Conservation (phyloP, 2,797 vertebrate species). For the Microctenopoma stevenorrisi region DNA sequence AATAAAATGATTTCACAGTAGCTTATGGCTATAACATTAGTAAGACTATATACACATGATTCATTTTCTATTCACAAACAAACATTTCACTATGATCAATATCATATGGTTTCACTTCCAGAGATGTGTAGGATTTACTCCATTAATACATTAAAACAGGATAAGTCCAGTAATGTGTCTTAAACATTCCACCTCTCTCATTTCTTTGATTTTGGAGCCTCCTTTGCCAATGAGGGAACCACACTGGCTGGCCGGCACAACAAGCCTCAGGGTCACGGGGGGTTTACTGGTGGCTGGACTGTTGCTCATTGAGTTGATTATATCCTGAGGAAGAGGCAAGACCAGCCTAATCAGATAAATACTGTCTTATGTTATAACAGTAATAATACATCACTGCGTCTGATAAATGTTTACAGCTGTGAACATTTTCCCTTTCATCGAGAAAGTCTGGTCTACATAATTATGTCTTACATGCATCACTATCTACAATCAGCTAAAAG, state of each 20-base stretch:
- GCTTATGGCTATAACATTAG: not conserved
- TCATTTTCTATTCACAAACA: not conserved
- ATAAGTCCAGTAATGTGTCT: not conserved
- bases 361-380: no score
- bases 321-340: conserved; percentile 84
- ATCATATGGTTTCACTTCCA: not conserved
- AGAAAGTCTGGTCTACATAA: no score
- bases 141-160: not conserved
- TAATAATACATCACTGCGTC: no score
- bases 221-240: conserved; percentile 96
- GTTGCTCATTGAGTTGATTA: conserved; percentile 98
- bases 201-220: conserved; percentile 97
- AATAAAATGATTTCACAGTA: conserved; percentile 12
- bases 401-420: no score
- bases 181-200: conserved; percentile 88
- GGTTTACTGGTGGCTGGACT: conserved; percentile 96
- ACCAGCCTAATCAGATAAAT: no score
- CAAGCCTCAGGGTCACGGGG: conserved; percentile 92
- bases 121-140: not conserved
- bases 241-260: conserved; percentile 94
- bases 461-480: no score
- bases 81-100: no score
- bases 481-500: no score
- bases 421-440: no score
- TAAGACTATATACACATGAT: not conserved